These are phyloP conservation scores for Elysia crispata DNA, from an alignment of 2,888 invertebrate species.

Conservation along the genomic window DNA sequence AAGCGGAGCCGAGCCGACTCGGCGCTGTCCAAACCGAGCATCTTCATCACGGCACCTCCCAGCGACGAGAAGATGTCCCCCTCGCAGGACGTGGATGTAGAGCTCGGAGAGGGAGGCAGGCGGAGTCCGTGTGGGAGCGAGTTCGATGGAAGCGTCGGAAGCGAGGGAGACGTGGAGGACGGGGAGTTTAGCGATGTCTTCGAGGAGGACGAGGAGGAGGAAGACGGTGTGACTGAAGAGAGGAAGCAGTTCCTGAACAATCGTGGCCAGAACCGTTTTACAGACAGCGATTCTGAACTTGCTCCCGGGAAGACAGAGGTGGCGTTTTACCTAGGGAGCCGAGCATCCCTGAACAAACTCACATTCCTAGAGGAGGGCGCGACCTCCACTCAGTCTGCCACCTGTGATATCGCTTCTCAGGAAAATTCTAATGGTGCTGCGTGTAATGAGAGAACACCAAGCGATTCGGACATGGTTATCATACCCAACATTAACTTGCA, in stretches of 20 bases:
- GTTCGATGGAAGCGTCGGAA: constrained; percentile 16
- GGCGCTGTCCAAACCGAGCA: constrained; percentile 33
- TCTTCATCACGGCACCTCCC: constrained; percentile 48
- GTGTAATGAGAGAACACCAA: neutral
- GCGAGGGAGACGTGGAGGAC: neutral
- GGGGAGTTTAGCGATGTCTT: neutral
- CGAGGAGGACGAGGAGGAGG: too few relatives aligned
- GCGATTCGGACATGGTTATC: neutral
- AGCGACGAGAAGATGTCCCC: constrained; percentile 29
- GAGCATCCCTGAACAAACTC: too few relatives aligned
- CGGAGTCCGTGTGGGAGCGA: neutral
- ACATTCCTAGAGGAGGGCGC: too few relatives aligned
- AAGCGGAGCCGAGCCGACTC: neutral
- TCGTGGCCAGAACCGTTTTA: too few relatives aligned
- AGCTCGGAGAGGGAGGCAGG: neutral
- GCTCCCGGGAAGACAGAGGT: neutral
- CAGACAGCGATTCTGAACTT: too few relatives aligned
- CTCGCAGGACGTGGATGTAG: constrained; percentile 38
- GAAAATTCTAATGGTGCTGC: neutral
- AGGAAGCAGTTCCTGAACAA: too few relatives aligned
- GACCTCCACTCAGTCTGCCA: too few relatives aligned
- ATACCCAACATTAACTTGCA: constrained; percentile 1
- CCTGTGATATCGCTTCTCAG: neutral
- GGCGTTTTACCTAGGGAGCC: constrained; percentile 42
- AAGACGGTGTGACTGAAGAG: too few relatives aligned